Conservation (phyloP, 2,113 vertebrate species). For the Myxocyprinus asiaticus region DNA sequence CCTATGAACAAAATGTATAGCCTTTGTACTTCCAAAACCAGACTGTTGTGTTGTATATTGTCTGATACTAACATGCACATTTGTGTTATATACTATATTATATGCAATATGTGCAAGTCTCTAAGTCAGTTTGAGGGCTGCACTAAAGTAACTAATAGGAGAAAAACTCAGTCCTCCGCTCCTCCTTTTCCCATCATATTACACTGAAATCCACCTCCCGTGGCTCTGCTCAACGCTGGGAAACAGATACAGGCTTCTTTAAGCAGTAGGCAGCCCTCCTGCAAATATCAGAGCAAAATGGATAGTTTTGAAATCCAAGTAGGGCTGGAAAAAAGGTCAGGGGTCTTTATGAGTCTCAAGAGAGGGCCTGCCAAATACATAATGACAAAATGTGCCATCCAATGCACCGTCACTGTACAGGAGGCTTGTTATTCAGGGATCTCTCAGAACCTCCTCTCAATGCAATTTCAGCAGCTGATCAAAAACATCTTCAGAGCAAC, state of each 20-base stretch:
- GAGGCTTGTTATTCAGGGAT: not conserved
- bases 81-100: too few species aligned
- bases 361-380: conserved; percentile 11
- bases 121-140: too few species aligned
- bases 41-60: too few species aligned
- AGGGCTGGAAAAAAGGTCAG: not conserved
- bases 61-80: too few species aligned
- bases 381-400: conserved; percentile 33
- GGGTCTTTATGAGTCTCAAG: conserved; percentile 14
- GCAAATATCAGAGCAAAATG: conserved; percentile 48
- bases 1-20: not conserved
- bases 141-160: too few species aligned
- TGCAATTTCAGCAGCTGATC: conserved; percentile 9
- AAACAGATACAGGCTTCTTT: conserved; percentile 23
- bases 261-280: conserved; percentile 43
- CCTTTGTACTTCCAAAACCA: not conserved
- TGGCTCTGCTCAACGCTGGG: not conserved
- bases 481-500: conserved; percentile 19
- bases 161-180: too few species aligned
- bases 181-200: too few species aligned
- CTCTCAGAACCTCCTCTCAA: not conserved
- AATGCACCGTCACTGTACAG: not conserved
- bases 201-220: conserved; percentile 15
- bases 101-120: too few species aligned
- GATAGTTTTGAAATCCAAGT: conserved; percentile 54